Evolutionary conservation across 2,888 invertebrate genomes (phyloP), one percentile per base, ranked within the genome.

Genomic region (Neocrepidodera transversa): DNA sequence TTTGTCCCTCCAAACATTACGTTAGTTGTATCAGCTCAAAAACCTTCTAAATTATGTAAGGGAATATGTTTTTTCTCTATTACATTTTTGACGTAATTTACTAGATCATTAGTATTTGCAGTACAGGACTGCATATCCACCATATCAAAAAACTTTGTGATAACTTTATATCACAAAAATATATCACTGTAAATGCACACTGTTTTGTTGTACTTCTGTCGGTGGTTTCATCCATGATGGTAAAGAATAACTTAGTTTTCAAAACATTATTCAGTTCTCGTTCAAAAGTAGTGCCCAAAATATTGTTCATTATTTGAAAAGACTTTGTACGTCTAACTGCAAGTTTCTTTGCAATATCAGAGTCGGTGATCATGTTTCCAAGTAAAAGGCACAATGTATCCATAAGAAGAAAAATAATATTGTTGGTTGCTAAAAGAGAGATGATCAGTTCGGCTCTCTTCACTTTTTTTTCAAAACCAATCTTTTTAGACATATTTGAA

Each of bases 21-120:
- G 61, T 71, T 72, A 2, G 68, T 67, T 1, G 71, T 75, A 51
- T 75, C 74, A 8, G 71, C 64, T 18, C 58, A 64, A 63, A 72
- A 72, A 11, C 70, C 71, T 14, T 43, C 23, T 63, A 68, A 56
- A 70, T 71, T 38, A 63, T 47, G 58, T 63, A 69, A 42, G 43
- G 60, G 52, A 20, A 55, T 58, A 54, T 55, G 36, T 55, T 62
- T 52, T 48, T 32, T 32, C 1, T 1, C 8, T 7, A 59, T 10
- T 14, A 40, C 40, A 26, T 49, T 43, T 18, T 52, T 38, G 6
- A 45, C 2, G 20, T 23, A 42, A 23, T 30, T 14, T 5, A 40
- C 1, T 32, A 50, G 23, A 18, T 50, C 50, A 20, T 40, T 38
- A 13, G 40, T 26, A 16, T 13, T 40, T 18, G 17, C 17, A 8